phyloP scores from a whole-genome alignment of 2,797 vertebrate genomes.

The Fistularia commersonii region DNA sequence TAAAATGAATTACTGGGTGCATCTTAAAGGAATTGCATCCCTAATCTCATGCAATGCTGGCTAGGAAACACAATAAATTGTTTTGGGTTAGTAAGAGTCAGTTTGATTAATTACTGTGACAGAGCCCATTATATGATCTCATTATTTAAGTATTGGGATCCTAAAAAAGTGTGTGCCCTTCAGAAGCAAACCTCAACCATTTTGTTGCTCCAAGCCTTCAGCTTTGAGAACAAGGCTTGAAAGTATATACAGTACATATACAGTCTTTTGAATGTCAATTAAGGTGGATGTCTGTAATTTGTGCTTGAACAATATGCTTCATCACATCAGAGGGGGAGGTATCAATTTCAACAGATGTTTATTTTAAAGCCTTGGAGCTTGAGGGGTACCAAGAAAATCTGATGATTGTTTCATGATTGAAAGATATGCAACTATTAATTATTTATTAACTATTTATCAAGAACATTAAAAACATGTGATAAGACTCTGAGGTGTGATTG shows the following conservation, averaged over 20 bases:
- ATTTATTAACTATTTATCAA: too few relatives aligned
- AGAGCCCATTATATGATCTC: constrained; percentile 21
- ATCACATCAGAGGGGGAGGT: constrained; percentile 47
- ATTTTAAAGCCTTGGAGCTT: neutral
- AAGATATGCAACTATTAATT: too few relatives aligned
- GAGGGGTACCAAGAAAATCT: too few relatives aligned
- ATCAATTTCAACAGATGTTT: constrained; percentile 54
- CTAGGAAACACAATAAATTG: constrained; percentile 15
- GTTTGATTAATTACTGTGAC: constrained; percentile 46
- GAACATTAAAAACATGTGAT: too few relatives aligned
- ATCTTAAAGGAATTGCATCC: constrained; percentile 3
- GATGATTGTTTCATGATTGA: too few relatives aligned
- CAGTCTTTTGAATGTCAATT: constrained; percentile 57
- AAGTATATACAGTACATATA: neutral
- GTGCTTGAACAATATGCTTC: constrained; percentile 54
- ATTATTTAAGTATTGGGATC: constrained; percentile 22
- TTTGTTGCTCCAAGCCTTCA: constrained; percentile 22
- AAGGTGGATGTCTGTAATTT: constrained; percentile 57
- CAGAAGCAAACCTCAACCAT: constrained; percentile 7
- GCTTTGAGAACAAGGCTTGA: constrained; percentile 24
- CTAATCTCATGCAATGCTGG: neutral
- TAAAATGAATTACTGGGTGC: neutral
- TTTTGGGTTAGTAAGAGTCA: constrained; percentile 6
- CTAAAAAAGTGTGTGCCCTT: constrained; percentile 11
- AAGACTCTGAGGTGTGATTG: too few relatives aligned